phyloP scores from a whole-genome alignment of 2,797 vertebrate genomes.

The Amblyopsis hoosieri region DNA sequence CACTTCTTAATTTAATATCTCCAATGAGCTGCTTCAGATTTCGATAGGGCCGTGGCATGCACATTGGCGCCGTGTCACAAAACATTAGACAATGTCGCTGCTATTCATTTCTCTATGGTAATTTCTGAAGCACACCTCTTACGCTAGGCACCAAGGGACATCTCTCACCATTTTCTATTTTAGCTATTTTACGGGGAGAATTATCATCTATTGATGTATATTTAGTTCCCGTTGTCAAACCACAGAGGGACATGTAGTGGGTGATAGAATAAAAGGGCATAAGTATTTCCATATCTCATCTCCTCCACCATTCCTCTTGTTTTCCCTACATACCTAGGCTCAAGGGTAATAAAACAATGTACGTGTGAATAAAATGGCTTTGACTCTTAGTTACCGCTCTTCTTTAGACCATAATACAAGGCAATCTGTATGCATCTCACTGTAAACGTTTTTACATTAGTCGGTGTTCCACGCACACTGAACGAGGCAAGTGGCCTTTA shows the following conservation, averaged over 20 bases:
- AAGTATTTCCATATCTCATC: slow-evolving; percentile 47
- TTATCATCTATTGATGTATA: slow-evolving; percentile 67
- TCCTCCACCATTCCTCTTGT: slow-evolving; percentile 41
- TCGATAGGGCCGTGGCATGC: slow-evolving; percentile 80
- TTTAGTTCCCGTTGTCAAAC: slow-evolving; percentile 54
- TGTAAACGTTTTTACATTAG: slow-evolving; percentile 12
- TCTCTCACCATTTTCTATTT: slow-evolving; percentile 65
- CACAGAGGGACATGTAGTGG: slow-evolving; percentile 40
- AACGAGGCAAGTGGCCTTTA: slow-evolving; percentile 29
- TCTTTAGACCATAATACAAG: slow-evolving; percentile 16
- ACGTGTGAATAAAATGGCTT: slow-evolving; percentile 53
- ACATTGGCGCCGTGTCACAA: slow-evolving; percentile 92
- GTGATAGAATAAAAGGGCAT: slow-evolving; percentile 61
- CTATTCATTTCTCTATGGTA: slow-evolving; percentile 86
- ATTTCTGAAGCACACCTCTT: slow-evolving; percentile 77
- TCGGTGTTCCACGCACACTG: slow-evolving; percentile 10
- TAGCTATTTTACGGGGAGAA: slow-evolving; percentile 57
- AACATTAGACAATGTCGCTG: slow-evolving; percentile 89
- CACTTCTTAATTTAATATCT: slow-evolving; percentile 99
- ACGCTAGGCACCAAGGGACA: slow-evolving; percentile 56
- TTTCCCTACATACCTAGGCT: slow-evolving; percentile 36
- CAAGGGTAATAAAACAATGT: slow-evolving; percentile 53
- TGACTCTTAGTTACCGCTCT: slow-evolving; percentile 50
- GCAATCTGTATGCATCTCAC: slow-evolving; percentile 11
- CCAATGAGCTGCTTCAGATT: slow-evolving; percentile 85